phyloP scores from a whole-genome alignment of 2,797 vertebrate genomes.

The Gadopsis bispinosus region DNA sequence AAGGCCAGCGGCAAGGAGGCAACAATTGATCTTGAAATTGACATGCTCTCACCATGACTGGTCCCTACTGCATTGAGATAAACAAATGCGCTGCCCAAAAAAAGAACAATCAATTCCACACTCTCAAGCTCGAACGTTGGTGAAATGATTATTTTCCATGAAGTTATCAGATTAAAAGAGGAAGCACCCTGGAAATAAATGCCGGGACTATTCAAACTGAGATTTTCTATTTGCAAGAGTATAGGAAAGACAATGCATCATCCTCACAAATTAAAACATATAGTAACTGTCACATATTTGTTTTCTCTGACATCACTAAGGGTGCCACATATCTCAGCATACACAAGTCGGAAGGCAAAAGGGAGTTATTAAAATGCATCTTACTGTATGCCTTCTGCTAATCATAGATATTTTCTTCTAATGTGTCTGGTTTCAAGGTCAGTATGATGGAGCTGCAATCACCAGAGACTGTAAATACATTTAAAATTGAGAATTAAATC shows the following conservation, averaged over 20 bases:
- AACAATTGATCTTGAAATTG: slow-evolving; percentile 87
- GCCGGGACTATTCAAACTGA: slow-evolving; percentile 10
- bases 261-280: not conserved
- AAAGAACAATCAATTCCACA: slow-evolving; percentile 77
- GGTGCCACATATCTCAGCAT: slow-evolving; percentile 14
- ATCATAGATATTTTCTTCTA: slow-evolving; percentile 35
- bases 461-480: slow-evolving; percentile 29
- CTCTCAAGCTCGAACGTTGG: slow-evolving; percentile 61
- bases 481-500: slow-evolving; percentile 28
- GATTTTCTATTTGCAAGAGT: slow-evolving; percentile 12
- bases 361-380: slow-evolving; percentile 36
- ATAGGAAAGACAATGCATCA: not conserved
- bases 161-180: slow-evolving; percentile 69
- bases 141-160: slow-evolving; percentile 74
- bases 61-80: slow-evolving; percentile 82
- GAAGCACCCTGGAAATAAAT: slow-evolving; percentile 25
- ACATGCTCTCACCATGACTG: slow-evolving; percentile 83
- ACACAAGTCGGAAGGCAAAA: not conserved
- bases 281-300: not conserved
- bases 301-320: slow-evolving; percentile 15
- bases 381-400: slow-evolving; percentile 25
- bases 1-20: slow-evolving; percentile 81
- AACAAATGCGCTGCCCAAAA: slow-evolving; percentile 81
- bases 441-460: slow-evolving; percentile 29
- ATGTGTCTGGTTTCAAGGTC: slow-evolving; percentile 58